Conservation (phyloP, 2,888 invertebrate species). For the Megaustenia siamemsis region DNA sequence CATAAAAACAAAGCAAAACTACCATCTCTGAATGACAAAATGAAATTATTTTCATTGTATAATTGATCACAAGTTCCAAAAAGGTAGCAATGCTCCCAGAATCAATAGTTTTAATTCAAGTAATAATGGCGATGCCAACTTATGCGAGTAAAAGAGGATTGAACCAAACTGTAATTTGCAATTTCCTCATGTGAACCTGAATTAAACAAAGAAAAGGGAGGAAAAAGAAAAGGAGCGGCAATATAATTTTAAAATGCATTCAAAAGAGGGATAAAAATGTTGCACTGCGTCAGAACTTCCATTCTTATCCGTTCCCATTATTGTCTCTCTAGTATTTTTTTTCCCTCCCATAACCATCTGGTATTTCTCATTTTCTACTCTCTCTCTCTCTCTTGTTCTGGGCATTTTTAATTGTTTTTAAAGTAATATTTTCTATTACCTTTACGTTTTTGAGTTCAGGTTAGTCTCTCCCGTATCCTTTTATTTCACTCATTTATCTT, state of each 20-base stretch:
- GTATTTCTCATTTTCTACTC: not conserved
- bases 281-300: not conserved
- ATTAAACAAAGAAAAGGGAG: not conserved
- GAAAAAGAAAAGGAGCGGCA: not conserved
- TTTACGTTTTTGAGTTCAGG: too few relatives aligned
- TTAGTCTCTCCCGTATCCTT: too few relatives aligned
- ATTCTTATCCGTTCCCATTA: not conserved
- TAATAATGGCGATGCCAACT: slow-evolving; percentile 28
- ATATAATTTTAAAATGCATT: slow-evolving; percentile 10
- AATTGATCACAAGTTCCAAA: slow-evolving; percentile 26
- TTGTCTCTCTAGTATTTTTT: not conserved
- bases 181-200: slow-evolving; percentile 23
- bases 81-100: not conserved
- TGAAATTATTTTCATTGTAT: slow-evolving; percentile 28
- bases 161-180: slow-evolving; percentile 34
- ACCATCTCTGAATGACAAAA: slow-evolving; percentile 17
- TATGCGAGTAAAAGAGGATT: slow-evolving; percentile 32
- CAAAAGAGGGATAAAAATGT: not conserved
- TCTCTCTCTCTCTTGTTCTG: not conserved
- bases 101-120: slow-evolving; percentile 39
- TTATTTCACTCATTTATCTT: too few relatives aligned
- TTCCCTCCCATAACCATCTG: not conserved
- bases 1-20: too few relatives aligned
- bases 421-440: too few relatives aligned
- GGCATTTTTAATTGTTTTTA: not conserved